Evolutionary conservation across 2,888 invertebrate species (phyloP), one percentile per base, ranked within the genome.

Genomic region (Leptura quadrifasciata): DNA sequence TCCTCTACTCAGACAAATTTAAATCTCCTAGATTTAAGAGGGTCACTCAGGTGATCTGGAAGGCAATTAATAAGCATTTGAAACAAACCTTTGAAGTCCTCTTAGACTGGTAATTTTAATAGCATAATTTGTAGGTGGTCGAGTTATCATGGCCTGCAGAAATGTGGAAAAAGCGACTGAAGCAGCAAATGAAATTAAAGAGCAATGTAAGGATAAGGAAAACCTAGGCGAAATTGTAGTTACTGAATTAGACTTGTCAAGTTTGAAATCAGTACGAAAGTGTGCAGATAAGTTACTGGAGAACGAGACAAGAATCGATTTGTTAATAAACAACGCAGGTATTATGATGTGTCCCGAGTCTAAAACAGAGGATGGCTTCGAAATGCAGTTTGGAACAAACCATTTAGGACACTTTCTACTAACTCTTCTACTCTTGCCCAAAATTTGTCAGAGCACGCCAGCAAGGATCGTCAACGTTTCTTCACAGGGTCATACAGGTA

Each of bases 261-360:
- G n/a, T n/a, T n/a, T n/a, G n/a, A n/a, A n/a, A n/a, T 84, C 84
- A 9, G 81, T 84, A 5, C 82, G 89, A 73, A 80, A 86, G 70
- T 91, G 90, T 78, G 89, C 90, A 1, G 82, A 87, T 70, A 83
- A 83, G 4, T 82, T 91, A 54, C 77, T 92, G 20, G 86, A 89
- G 27, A 90, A 88, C 5, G 91, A 93, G 84, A 21, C 85, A 0
- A 90, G 91, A 74, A 90, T 94, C 8, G 91, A 94, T 83, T 89
- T 94, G 72, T 89, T 94, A 1, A 91, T 94, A 0, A 94, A 94
- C 82, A 94, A 94, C 87, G 94, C 94, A 5, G 95, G 95, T 0
- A 91, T 94, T 0, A 93, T 94, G 93, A 90, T 92, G 87, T 92
- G 93, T 68, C 93, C 93, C 0, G 89, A 90, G 70, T 89, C 90